These are phyloP conservation scores for Arctocebus calabarensis DNA, from an alignment of 2,797 vertebrate species.

Conservation along the genomic window DNA sequence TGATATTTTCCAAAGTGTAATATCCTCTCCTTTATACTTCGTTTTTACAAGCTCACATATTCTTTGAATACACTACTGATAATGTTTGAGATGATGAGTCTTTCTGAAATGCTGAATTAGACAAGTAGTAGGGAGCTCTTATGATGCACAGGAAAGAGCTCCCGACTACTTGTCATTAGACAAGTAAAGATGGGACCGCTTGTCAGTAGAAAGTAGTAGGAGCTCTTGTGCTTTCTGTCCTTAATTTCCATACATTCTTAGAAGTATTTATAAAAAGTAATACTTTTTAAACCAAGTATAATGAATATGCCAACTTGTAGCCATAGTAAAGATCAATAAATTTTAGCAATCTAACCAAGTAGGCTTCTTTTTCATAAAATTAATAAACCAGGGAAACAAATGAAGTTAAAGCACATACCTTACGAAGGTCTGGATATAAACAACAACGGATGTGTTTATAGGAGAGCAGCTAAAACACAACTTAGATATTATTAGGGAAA, in stretches of 20 bases:
- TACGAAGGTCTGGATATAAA: slow-evolving; percentile 14
- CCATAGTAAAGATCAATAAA: neutral
- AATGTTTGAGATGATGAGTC: neutral
- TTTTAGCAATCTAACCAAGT: neutral
- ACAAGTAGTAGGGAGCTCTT: neutral
- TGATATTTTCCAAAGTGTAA: slow-evolving; percentile 42
- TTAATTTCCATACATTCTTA: slow-evolving; percentile 29
- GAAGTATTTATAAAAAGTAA: slow-evolving; percentile 51
- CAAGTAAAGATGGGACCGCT: too few relatives aligned
- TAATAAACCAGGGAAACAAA: slow-evolving; percentile 53
- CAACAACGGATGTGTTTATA: neutral
- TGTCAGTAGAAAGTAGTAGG: neutral
- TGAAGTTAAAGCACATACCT: slow-evolving; percentile 55
- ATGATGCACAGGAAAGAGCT: too few relatives aligned
- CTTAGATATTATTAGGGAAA: slow-evolving; percentile 10
- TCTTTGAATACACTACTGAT: slow-evolving; percentile 16
- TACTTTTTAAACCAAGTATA: slow-evolving; percentile 1
- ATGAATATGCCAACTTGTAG: neutral
- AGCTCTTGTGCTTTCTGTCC: neutral
- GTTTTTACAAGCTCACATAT: slow-evolving; percentile 31
- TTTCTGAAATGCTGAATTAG: slow-evolving; percentile 49
- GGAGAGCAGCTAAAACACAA: neutral
- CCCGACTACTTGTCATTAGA: too few relatives aligned
- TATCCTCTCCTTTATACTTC: slow-evolving; percentile 14
- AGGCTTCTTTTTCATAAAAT: slow-evolving; percentile 55